phyloP scores from a whole-genome alignment of 2,113 vertebrate species.

The Cygnus atratus region DNA sequence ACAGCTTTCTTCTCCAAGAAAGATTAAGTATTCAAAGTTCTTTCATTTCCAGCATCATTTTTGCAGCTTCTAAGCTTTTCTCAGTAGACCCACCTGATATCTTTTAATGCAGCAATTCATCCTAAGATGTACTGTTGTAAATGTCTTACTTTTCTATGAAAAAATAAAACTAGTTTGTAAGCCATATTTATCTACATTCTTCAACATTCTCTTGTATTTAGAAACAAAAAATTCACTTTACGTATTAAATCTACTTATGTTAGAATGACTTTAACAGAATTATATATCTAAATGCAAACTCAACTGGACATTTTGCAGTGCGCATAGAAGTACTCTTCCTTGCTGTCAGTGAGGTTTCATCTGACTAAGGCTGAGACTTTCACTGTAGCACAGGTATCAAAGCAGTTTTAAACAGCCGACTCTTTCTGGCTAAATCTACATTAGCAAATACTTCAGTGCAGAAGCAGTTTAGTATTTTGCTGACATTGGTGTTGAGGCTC shows the following conservation, averaged over 20 bases:
- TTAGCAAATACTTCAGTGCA: not conserved
- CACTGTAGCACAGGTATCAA: not conserved
- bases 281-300: not conserved
- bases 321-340: not conserved
- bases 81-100: not conserved
- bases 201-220: not conserved
- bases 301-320: not conserved
- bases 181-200: not conserved
- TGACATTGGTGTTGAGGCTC: not conserved
- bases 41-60: not conserved
- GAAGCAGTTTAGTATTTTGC: not conserved
- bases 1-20: conserved; percentile 26
- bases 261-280: not conserved
- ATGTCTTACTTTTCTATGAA: not conserved
- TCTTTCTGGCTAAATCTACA: not conserved
- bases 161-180: not conserved
- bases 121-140: not conserved
- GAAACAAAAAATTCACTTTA: not conserved
- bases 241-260: not conserved
- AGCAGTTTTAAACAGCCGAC: not conserved
- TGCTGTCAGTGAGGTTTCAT: not conserved
- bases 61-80: not conserved
- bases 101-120: not conserved
- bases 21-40: not conserved
- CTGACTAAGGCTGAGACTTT: not conserved